Percentiles rank a stretch among this genome's conserved stretches.
phyloP scores from a whole-genome alignment of 2,888 invertebrate species.

The Odontothrips loti region DNA sequence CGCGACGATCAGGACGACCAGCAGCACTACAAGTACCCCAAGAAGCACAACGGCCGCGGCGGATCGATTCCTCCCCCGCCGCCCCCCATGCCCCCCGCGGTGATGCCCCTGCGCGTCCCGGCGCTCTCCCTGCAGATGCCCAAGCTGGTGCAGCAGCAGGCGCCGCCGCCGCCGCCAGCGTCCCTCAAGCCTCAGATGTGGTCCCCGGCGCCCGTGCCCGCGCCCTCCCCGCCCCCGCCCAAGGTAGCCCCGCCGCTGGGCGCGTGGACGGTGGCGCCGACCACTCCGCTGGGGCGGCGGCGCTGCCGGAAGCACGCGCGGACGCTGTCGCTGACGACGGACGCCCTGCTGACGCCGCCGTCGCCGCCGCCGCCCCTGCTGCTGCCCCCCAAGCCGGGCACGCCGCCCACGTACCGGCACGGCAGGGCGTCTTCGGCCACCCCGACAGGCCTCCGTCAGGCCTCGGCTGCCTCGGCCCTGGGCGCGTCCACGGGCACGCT shows the following conservation, averaged over 20 bases:
- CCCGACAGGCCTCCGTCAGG: background rate
- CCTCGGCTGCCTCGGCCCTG: background rate
- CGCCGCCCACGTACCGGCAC: conserved; percentile 6
- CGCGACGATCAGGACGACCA: conserved; percentile 51
- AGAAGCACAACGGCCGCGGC: background rate
- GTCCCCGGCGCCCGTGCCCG: conserved; percentile 35
- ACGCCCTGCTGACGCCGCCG: conserved; percentile 11
- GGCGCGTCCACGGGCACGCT: background rate
- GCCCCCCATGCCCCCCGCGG: conserved; percentile 7
- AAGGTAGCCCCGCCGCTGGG: conserved; percentile 42
- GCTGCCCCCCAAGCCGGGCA: conserved; percentile 19
- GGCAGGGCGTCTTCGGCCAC: background rate
- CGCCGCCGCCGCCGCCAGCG: background rate
- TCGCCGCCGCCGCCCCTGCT: conserved; percentile 17
- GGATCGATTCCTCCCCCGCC: background rate
- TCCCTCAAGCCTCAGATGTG: background rate
- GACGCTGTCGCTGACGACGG: background rate
- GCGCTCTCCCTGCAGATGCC: conserved; percentile 18
- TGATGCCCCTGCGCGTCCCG: background rate
- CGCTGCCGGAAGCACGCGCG: conserved; percentile 13
- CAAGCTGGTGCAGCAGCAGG: conserved; percentile 10
- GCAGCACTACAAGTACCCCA: background rate
- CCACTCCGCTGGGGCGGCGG: conserved; percentile 55
- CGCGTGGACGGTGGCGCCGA: conserved; percentile 38
- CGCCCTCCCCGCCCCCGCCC: conserved; percentile 51